Percentiles rank a stretch among this genome's conserved stretches.
phyloP scores from a whole-genome alignment of 1,140 invertebrate genomes.

The Archivesica marissinica region DNA sequence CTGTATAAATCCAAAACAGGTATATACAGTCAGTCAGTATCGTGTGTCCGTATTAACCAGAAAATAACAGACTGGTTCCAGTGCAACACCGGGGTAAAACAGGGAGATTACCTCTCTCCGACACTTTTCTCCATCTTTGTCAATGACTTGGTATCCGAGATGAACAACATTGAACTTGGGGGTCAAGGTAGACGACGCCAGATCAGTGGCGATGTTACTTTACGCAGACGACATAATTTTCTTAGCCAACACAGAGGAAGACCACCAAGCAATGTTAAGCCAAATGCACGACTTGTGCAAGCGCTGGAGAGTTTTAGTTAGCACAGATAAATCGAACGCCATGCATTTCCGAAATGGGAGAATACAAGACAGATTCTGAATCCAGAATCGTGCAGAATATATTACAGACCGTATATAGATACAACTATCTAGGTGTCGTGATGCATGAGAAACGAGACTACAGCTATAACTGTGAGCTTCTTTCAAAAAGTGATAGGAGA shows the following conservation, averaged over 20 bases:
- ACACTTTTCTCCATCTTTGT: too few relatives aligned
- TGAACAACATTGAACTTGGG: too few relatives aligned
- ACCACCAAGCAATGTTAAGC: conserved; percentile 30
- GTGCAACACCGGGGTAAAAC: too few relatives aligned
- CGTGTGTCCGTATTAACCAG: neutral
- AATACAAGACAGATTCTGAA: neutral
- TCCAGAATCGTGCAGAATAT: neutral
- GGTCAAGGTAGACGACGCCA: too few relatives aligned
- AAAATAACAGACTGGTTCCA: neutral
- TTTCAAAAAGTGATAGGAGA: neutral
- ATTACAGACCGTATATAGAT: neutral
- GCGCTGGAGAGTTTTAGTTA: neutral
- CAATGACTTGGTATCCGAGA: too few relatives aligned
- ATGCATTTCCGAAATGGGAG: neutral
- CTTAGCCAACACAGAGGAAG: conserved; percentile 7
- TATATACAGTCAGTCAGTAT: neutral
- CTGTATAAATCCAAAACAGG: neutral
- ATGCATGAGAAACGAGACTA: conserved; percentile 21
- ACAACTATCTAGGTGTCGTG: conserved; percentile 3
- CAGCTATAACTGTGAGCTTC: neutral
- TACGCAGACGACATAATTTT: neutral
- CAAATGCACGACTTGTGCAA: conserved; percentile 3
- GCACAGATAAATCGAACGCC: neutral
- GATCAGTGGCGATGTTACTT: neutral
- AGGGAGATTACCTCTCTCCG: too few relatives aligned